Conservation (phyloP, 2,113 vertebrate genomes). For the Megaptera novaeangliae region DNA sequence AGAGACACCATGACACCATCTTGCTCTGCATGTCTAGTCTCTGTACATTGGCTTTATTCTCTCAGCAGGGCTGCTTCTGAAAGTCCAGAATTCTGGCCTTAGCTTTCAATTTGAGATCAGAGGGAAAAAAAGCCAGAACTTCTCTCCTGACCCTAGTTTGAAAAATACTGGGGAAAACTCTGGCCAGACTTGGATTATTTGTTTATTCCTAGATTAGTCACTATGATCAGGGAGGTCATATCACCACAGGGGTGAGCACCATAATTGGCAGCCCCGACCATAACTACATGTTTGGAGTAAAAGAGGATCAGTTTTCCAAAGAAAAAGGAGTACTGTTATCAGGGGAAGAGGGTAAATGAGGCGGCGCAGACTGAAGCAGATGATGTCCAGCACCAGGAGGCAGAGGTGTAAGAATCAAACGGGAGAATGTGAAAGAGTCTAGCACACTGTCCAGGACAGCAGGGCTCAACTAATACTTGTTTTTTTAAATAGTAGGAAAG, state of each 20-base stretch:
- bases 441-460: not conserved
- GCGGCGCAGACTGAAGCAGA: not conserved
- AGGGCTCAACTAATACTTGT: not conserved
- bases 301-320: not conserved
- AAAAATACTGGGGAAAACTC: not conserved
- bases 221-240: not conserved
- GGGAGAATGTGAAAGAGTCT: not conserved
- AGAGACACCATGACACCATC: not conserved
- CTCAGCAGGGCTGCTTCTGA: not conserved
- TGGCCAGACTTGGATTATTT: not conserved
- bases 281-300: not conserved
- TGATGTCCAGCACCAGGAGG: not conserved
- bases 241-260: not conserved
- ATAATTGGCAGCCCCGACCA: not conserved
- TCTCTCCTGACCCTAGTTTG: not conserved
- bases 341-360: not conserved
- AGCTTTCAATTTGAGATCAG: not conserved
- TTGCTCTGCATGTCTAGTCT: not conserved
- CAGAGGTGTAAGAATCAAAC: too few species aligned
- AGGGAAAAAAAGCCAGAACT: not conserved
- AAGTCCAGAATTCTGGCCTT: not conserved
- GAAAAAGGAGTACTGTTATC: not conserved
- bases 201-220: not conserved
- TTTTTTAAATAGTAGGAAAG: not conserved
- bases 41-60: not conserved